Evolutionary conservation across 2,888 invertebrate species (phyloP), one percentile per base, ranked within the genome.

Genomic region (Peribatodes rhomboidaria): DNA sequence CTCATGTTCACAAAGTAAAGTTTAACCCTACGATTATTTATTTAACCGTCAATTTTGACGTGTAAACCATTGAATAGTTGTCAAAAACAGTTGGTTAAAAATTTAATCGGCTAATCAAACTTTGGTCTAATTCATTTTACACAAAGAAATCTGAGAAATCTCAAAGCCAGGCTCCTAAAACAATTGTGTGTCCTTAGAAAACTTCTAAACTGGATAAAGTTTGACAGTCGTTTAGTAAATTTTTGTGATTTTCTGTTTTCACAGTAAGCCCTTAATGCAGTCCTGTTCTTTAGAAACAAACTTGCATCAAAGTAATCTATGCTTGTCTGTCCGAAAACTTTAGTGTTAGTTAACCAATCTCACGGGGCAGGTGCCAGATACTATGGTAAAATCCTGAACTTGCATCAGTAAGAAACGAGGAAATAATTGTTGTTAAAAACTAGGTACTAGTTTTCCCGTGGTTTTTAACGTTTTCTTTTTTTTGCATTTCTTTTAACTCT

Each of bases 251-350:
- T 27, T 7, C 1, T 16, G 16, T 33, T n/a, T 11, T 14, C 0
- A 37, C 6, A 6, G 35, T 20, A 39, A 4, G n/a, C 1, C n/a
- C 18, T 35, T 35, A 13, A 1, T 37, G 22, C 47, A 22, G n/a
- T n/a, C 52, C 56, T 37, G 62, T 8, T 14, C 33, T 44, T 56
- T 18, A 39, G 56, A 11, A 41, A 37, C 50, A 57, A 62, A 62
- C 52, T 52, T 57, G 52, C 37, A 56, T 52, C 44, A 62, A 56
- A 62, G 62, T 62, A 56, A 61, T 49, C 55, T 49, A 56, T 57
- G 39, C 42, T n/a, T 41, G 47, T 54, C 41, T 56, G 16, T 11
- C 10, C 11, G 18, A n/a, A 9, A 49, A 47, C 55, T 61, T 61
- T 49, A 55, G 27, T 49, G 55, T 35, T 56, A 60, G 53, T 54